Percentiles rank a stretch among this genome's conserved stretches.
These are phyloP conservation scores for Sitobion miscanthi DNA, from an alignment of 1,140 invertebrate genomes.

Conservation along the genomic window DNA sequence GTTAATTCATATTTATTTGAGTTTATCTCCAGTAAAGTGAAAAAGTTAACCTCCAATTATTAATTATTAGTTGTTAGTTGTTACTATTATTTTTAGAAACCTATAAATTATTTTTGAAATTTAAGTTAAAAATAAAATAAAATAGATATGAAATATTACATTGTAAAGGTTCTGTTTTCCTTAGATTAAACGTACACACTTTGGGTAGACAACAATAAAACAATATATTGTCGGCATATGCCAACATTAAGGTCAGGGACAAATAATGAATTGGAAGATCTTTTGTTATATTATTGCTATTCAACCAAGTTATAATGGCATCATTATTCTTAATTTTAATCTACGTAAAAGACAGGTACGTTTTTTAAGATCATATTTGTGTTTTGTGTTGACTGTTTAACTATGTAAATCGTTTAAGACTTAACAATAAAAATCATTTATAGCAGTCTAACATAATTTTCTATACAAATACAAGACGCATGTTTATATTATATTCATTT, in stretches of 20 bases:
- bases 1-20: neutral
- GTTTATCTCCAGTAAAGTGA: neutral
- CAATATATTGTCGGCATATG: neutral
- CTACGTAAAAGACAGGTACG: neutral
- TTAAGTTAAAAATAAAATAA: neutral
- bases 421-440: neutral
- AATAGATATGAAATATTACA: neutral
- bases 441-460: neutral
- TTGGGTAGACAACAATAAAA: neutral
- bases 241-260: slow-evolving; percentile 25
- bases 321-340: slow-evolving; percentile 34
- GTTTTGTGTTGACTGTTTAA: neutral
- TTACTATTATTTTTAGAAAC: neutral
- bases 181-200: neutral
- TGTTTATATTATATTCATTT: neutral
- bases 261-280: slow-evolving; percentile 8
- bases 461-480: neutral
- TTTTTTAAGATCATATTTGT: neutral
- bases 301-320: neutral
- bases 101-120: neutral
- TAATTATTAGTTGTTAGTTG: too few relatives aligned
- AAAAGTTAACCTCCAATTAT: neutral
- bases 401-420: neutral
- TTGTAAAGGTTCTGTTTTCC: neutral
- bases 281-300: slow-evolving; percentile 31